Evolutionary conservation across 2,888 invertebrate genomes (phyloP).

Genomic region (Rotaria sp.): DNA sequence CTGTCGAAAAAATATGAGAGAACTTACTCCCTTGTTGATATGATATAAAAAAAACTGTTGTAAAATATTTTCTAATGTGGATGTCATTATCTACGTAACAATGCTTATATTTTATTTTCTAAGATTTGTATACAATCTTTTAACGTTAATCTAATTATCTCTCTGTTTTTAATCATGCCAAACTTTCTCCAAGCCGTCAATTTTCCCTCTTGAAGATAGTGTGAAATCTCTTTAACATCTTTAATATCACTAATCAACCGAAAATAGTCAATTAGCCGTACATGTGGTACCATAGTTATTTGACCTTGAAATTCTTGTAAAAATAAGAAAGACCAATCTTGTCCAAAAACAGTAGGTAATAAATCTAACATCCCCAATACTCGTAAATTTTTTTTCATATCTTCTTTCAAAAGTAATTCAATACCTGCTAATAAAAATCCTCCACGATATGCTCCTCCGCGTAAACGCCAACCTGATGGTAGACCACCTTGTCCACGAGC

Average conservation of each 20-base stretch:
- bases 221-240: not conserved
- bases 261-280: not conserved
- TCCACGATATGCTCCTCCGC: not conserved
- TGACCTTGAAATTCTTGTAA: constrained; percentile 13
- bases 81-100: not conserved
- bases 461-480: constrained; percentile 9
- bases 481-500: not conserved
- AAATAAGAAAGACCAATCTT: constrained; percentile 10
- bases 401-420: not conserved
- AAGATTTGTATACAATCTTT: not conserved
- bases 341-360: not conserved
- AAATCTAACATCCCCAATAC: not conserved
- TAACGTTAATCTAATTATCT: not conserved
- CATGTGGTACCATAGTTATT: not conserved
- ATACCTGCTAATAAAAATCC: not conserved
- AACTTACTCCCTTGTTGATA: too few species aligned
- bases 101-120: not conserved
- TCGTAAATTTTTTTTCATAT: not conserved
- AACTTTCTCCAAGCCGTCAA: not conserved
- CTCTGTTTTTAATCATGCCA: not conserved
- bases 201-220: constrained; percentile 1
- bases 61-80: not conserved
- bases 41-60: too few species aligned
- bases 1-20: too few species aligned
- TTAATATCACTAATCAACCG: constrained; percentile 1